Conservation (phyloP, 2,888 invertebrate genomes). For the Parascotia fuliginaria region DNA sequence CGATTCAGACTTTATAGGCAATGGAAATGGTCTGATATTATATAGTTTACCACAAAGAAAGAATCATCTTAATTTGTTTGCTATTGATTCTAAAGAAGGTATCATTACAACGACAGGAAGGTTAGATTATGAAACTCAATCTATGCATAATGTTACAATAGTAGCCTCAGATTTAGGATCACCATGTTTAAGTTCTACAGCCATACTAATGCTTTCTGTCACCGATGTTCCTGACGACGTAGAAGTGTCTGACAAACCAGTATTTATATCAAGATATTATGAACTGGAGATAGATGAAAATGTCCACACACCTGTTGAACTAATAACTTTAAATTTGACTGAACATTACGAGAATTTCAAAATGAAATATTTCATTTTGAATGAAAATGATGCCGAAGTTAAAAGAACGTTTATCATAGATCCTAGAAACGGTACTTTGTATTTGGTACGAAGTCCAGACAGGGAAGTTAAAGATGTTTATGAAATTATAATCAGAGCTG, state of each 20-base stretch:
- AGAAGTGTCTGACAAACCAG: constrained; percentile 75
- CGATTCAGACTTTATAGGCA: constrained; percentile 93
- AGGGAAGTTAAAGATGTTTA: constrained; percentile 89
- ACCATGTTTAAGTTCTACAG: constrained; percentile 92
- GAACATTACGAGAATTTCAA: constrained; percentile 88
- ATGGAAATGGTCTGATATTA: constrained; percentile 94
- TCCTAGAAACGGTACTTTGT: constrained; percentile 90
- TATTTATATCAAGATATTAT: constrained; percentile 90
- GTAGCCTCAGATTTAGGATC: constrained; percentile 94
- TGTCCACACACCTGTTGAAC: constrained; percentile 89
- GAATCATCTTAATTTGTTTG: constrained; percentile 88
- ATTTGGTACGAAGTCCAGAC: constrained; percentile 90
- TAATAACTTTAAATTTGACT: constrained; percentile 91
- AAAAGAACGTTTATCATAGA: constrained; percentile 90
- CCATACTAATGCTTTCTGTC: constrained; percentile 88
- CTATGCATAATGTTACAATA: constrained; percentile 90
- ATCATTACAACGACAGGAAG: constrained; percentile 90
- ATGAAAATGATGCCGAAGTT: constrained; percentile 85
- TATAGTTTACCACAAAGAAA: constrained; percentile 90
- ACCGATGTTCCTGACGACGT: constrained; percentile 88
- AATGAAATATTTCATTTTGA: constrained; percentile 88
- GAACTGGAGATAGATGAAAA: constrained; percentile 94
- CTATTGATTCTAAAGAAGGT: constrained; percentile 95
- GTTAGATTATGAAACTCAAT: constrained; percentile 89
- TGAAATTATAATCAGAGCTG: constrained; percentile 82